Evolutionary conservation across 2,888 invertebrate species (phyloP).

Genomic region (Acanthopleura granulata): DNA sequence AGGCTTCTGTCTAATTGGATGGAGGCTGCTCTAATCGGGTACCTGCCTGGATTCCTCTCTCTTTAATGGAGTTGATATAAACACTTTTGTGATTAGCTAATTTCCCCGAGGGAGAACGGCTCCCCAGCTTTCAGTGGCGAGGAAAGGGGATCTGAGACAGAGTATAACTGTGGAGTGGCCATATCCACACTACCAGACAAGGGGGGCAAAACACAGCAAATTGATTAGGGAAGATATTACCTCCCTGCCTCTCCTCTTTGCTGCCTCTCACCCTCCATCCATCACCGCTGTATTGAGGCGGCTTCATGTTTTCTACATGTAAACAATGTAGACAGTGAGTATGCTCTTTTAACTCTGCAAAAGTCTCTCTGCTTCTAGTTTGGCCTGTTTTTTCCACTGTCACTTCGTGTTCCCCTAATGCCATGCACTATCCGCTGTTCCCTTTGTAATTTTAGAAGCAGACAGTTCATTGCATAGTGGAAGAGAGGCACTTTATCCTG

Average conservation of each 20-base stretch:
- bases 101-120: slow-evolving; percentile 27
- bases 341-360: slow-evolving; percentile 4
- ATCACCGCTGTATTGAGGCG: slow-evolving; percentile 1
- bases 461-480: slow-evolving; percentile 16
- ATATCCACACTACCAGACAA: not conserved
- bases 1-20: slow-evolving; percentile 19
- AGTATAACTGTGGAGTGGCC: not conserved
- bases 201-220: slow-evolving; percentile 13
- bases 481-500: slow-evolving; percentile 19
- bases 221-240: slow-evolving; percentile 12
- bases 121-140: not conserved
- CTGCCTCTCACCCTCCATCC: slow-evolving; percentile 3
- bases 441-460: slow-evolving; percentile 18
- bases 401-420: slow-evolving; percentile 15
- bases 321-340: slow-evolving; percentile 11
- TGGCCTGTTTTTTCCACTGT: slow-evolving; percentile 8
- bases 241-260: slow-evolving; percentile 6
- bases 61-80: slow-evolving; percentile 24
- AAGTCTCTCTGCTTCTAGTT: slow-evolving; percentile 1
- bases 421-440: slow-evolving; percentile 19
- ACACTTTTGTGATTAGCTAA: slow-evolving; percentile 34
- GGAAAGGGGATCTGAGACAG: not conserved
- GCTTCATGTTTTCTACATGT: not conserved
- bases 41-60: slow-evolving; percentile 12
- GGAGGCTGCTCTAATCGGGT: slow-evolving; percentile 11